A percentile compares a stretch with the other conserved stretches of the same genome.
phyloP scores from a whole-genome alignment of 1,140 invertebrate species.

The Agrypnia vestita region DNA sequence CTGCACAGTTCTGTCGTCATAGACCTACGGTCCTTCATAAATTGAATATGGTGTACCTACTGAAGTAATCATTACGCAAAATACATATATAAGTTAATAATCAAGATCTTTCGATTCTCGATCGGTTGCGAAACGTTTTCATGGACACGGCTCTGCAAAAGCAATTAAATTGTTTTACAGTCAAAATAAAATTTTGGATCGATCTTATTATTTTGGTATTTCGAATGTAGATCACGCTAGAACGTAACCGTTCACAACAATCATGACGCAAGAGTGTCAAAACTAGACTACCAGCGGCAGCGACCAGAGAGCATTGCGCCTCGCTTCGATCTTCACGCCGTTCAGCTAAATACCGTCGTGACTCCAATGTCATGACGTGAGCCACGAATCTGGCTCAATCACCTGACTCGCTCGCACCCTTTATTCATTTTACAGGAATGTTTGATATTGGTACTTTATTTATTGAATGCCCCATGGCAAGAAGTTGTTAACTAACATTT shows the following conservation, averaged over 20 bases:
- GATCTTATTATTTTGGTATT: neutral
- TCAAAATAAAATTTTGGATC: neutral
- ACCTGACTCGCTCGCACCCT: neutral
- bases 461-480: too few species aligned
- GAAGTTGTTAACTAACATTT: too few species aligned
- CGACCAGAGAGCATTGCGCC: neutral
- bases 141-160: neutral
- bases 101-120: too few species aligned
- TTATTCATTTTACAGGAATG: neutral
- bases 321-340: slow-evolving; percentile 22
- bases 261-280: slow-evolving; percentile 20
- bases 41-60: too few species aligned
- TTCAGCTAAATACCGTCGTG: slow-evolving; percentile 15
- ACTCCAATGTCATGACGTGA: slow-evolving; percentile 33
- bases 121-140: neutral
- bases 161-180: neutral
- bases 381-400: slow-evolving; percentile 24
- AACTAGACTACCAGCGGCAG: slow-evolving; percentile 18
- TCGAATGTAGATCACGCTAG: slow-evolving; percentile 11
- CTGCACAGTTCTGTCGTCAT: too few species aligned
- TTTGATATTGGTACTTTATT: too few species aligned
- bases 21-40: too few species aligned
- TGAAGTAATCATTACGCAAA: too few species aligned
- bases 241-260: neutral
- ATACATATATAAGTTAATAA: too few species aligned